phyloP scores from a whole-genome alignment of 2,113 vertebrate species.

The Plestiodon gilberti region DNA sequence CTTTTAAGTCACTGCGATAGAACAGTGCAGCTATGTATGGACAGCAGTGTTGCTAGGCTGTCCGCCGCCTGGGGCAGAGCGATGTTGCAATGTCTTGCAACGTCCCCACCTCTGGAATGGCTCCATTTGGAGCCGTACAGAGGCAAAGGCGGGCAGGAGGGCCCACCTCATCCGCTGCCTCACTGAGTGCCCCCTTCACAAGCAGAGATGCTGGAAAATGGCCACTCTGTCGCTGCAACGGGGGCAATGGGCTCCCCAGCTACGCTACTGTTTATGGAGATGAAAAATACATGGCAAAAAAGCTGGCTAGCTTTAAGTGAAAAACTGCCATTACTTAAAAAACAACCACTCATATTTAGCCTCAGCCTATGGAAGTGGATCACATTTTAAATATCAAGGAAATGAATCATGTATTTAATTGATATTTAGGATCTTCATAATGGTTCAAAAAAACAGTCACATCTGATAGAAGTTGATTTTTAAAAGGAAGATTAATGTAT shows the following conservation, averaged over 20 bases:
- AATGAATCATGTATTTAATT: background rate
- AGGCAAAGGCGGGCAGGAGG: no score
- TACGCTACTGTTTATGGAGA: background rate
- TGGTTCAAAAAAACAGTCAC: background rate
- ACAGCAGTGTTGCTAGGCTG: no score
- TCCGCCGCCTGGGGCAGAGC: no score
- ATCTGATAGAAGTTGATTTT: background rate
- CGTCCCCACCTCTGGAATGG: no score
- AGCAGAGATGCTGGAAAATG: no score
- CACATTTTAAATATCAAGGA: background rate
- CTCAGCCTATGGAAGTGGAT: background rate
- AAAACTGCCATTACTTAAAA: background rate
- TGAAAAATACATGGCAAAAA: background rate
- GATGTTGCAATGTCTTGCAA: no score
- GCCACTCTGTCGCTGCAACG: no score
- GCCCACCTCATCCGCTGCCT: no score
- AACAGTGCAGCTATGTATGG: background rate
- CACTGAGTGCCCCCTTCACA: no score
- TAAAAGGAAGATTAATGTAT: background rate
- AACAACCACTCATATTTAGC: background rate
- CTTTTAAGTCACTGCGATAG: background rate
- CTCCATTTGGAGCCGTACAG: no score
- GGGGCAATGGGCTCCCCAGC: no score
- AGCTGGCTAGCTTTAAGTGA: background rate
- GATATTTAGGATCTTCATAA: background rate